phyloP scores from a whole-genome alignment of 2,888 invertebrate genomes.

The Folsomia candida region DNA sequence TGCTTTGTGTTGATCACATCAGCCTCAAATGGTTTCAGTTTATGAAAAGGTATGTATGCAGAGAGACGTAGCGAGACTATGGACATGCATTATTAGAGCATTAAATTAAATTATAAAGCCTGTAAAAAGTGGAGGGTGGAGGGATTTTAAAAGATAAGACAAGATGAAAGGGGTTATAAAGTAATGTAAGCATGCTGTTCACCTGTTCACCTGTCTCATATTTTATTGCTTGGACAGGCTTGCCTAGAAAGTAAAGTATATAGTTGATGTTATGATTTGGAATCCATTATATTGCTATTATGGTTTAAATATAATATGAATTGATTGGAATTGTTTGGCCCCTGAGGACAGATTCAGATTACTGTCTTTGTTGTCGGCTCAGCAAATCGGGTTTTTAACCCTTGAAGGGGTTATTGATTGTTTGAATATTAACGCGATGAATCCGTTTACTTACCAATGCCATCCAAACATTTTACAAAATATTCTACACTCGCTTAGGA shows the following conservation, averaged over 20 bases:
- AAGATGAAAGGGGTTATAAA: background rate
- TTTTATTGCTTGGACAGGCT: background rate
- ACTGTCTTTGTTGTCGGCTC: background rate
- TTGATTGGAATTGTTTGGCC: background rate
- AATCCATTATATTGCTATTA: background rate
- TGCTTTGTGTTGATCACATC: background rate
- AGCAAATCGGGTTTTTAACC: conserved; percentile 7
- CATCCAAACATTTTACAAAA: too few species aligned
- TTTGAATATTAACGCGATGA: background rate
- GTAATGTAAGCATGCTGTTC: background rate
- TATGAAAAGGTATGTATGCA: too few species aligned
- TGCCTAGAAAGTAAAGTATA: background rate
- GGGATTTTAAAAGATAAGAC: background rate
- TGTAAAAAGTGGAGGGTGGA: background rate
- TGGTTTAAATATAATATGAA: background rate
- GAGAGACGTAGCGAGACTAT: too few species aligned
- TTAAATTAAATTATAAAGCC: background rate
- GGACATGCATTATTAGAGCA: background rate
- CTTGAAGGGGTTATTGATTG: background rate
- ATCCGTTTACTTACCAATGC: background rate
- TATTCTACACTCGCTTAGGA: too few species aligned
- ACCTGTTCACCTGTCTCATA: background rate
- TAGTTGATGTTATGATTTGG: background rate
- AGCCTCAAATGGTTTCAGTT: too few species aligned
- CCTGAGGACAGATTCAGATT: background rate